phyloP scores from a whole-genome alignment of 92 coral and sea anemone genomes.

The Nematostella vectensis region DNA sequence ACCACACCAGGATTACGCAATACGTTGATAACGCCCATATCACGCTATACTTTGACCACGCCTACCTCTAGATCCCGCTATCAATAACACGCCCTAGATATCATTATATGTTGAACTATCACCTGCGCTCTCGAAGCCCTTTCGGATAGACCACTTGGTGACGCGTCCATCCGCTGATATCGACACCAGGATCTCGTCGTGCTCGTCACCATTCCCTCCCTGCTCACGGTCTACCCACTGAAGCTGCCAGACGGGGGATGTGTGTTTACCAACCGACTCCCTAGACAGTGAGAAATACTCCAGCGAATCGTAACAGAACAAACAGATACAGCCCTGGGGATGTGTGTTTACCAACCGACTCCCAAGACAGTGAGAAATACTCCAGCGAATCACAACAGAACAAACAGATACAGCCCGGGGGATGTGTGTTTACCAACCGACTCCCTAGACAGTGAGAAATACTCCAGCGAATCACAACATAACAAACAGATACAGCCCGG shows the following conservation, averaged over 20 bases:
- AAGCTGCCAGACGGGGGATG: slow-evolving; percentile 98
- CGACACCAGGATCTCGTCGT: slow-evolving; percentile 91
- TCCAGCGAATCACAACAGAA: neutral
- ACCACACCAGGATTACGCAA: no score
- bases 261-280: slow-evolving; percentile 93
- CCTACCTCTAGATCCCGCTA: no score
- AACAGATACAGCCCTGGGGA: no score
- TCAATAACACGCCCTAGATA: no score
- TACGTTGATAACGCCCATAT: no score
- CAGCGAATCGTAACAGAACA: neutral
- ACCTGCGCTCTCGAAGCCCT: slow-evolving; percentile 98
- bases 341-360: slow-evolving; percentile 89
- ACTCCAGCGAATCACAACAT: neutral
- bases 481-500: slow-evolving; percentile 42
- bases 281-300: slow-evolving; percentile 14
- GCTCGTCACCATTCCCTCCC: slow-evolving; percentile 84
- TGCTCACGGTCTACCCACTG: slow-evolving; percentile 95
- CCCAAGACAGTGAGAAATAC: slow-evolving; percentile 30
- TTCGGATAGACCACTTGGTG: slow-evolving; percentile 96
- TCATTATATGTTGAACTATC: slow-evolving; percentile 1
- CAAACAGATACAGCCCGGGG: no score
- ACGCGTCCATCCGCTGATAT: slow-evolving; percentile 99
- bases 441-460: slow-evolving; percentile 43
- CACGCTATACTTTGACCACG: no score
- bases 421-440: slow-evolving; percentile 93